Percentiles rank a stretch among this genome's conserved stretches.
phyloP scores from a whole-genome alignment of 2,113 vertebrate genomes.

The Pachyramphus minor region DNA sequence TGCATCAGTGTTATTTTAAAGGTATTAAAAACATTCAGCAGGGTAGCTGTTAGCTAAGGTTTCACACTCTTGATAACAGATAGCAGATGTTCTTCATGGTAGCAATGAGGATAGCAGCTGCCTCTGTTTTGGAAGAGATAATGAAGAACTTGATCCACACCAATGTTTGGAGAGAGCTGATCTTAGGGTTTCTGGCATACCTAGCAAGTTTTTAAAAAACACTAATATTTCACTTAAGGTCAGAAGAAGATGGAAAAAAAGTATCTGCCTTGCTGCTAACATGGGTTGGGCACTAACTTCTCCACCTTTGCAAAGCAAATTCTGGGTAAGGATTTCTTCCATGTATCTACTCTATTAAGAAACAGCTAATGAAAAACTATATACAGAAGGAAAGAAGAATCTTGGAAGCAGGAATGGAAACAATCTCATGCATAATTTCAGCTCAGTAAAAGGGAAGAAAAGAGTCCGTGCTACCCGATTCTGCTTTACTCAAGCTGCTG shows the following conservation, averaged over 20 bases:
- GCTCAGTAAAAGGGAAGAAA: not conserved
- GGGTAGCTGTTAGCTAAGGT: constrained; percentile 18
- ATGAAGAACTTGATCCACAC: not conserved
- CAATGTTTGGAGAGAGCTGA: not conserved
- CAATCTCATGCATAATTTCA: not conserved
- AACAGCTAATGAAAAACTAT: not conserved
- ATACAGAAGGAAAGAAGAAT: not conserved
- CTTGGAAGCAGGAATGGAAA: not conserved
- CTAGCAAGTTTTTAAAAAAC: not conserved
- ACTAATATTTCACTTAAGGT: not conserved
- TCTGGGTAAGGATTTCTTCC: not conserved
- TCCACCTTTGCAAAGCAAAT: not conserved
- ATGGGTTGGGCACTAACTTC: not conserved
- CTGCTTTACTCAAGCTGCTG: not conserved
- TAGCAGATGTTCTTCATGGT: constrained; percentile 22
- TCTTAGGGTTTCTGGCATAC: not conserved
- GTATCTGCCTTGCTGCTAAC: not conserved
- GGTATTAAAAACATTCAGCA: constrained; percentile 31
- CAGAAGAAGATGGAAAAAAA: not conserved
- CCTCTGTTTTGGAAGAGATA: not conserved
- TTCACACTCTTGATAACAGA: constrained; percentile 12
- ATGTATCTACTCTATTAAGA: not conserved
- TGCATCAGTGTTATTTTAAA: constrained; percentile 12
- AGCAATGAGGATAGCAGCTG: constrained; percentile 44
- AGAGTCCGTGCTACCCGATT: not conserved